Evolutionary conservation across 2,797 vertebrate genomes (phyloP).

Genomic region (Simalia tracyae): DNA sequence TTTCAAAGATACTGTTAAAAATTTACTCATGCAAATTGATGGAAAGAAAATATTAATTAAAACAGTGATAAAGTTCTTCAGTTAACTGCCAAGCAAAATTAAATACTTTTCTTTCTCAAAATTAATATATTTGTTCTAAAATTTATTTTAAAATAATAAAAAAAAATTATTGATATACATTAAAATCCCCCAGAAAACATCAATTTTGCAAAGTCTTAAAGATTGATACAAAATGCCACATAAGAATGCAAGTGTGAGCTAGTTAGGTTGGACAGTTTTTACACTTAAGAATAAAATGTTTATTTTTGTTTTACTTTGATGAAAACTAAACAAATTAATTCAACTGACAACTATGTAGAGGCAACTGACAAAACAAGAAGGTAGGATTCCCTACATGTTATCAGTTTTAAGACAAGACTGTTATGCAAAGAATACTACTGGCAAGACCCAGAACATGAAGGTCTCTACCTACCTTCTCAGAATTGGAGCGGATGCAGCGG

Average conservation of each 20-base stretch:
- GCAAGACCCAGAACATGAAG: background rate
- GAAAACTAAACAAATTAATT: background rate
- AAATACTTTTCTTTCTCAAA: background rate
- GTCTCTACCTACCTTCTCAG: constrained; percentile 84
- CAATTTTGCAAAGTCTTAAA: background rate
- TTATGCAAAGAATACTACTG: background rate
- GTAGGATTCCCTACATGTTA: background rate
- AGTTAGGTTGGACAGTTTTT: background rate
- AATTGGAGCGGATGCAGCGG: constrained; percentile 96
- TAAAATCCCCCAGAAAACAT: background rate
- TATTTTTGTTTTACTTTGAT: background rate
- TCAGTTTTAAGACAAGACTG: background rate
- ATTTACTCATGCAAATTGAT: background rate
- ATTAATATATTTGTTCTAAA: background rate
- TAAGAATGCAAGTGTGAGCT: background rate
- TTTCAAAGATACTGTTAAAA: background rate
- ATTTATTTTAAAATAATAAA: background rate
- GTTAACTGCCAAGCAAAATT: background rate
- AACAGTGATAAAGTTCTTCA: background rate
- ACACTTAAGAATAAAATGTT: background rate
- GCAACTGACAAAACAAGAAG: background rate
- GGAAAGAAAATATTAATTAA: background rate
- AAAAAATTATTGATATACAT: background rate
- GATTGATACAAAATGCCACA: background rate
- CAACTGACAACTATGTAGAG: background rate